Conservation (phyloP, 2,113 vertebrate species). For the Nycticebus coucang region DNA sequence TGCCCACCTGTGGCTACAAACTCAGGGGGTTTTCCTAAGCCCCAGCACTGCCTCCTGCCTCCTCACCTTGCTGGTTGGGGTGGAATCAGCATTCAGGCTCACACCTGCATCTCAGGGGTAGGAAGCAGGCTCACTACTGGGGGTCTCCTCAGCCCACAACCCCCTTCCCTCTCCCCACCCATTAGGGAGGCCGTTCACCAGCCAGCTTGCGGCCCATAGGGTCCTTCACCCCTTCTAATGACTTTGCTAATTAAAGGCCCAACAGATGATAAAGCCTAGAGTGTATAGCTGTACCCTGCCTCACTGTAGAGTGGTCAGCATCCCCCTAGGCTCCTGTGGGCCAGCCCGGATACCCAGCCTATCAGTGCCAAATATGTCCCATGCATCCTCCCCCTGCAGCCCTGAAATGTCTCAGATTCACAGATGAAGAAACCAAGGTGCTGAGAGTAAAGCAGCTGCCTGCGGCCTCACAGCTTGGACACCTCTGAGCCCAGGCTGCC, state of each 20-base stretch:
- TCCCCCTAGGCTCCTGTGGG: background rate
- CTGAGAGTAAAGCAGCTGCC: background rate
- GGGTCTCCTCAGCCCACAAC: background rate
- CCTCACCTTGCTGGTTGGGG: background rate
- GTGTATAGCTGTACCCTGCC: background rate
- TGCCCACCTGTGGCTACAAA: background rate
- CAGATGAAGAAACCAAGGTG: background rate
- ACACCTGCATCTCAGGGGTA: background rate
- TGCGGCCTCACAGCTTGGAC: background rate
- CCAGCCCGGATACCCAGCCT: background rate
- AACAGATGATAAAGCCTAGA: constrained; percentile 35
- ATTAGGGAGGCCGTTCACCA: constrained; percentile 49
- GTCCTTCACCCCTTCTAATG: background rate
- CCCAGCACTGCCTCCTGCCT: background rate
- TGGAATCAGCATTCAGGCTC: background rate
- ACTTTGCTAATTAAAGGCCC: constrained; percentile 56
- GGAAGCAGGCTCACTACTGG: background rate
- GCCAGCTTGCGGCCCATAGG: background rate
- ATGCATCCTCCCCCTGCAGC: background rate
- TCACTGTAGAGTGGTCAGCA: background rate
- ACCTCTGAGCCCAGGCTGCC: background rate
- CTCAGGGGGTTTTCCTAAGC: background rate
- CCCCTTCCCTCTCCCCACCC: background rate
- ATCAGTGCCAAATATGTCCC: background rate
- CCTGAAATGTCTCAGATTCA: background rate